A percentile compares a stretch with the other conserved stretches of the same genome.
These are phyloP conservation scores for Metopia argyrocephala DNA, from an alignment of 2,888 invertebrate genomes.

Conservation along the genomic window DNA sequence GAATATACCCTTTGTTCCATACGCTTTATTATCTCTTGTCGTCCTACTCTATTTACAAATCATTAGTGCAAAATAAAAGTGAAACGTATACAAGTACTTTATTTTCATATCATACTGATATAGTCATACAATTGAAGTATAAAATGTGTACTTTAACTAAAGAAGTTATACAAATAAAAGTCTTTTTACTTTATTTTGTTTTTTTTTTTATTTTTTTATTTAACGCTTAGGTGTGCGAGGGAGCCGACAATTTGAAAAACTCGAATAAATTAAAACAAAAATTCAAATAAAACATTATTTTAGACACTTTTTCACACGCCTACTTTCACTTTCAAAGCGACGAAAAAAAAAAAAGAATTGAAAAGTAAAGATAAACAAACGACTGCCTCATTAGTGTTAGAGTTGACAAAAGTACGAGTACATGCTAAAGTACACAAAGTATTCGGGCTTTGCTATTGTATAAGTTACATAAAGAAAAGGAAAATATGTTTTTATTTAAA, in stretches of 20 bases:
- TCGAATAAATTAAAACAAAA: conserved; percentile 27
- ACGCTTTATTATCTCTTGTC: conserved; percentile 59
- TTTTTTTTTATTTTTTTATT: neutral
- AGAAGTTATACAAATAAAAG: neutral
- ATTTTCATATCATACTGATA: neutral
- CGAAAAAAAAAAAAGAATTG: neutral
- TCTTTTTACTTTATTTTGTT: conserved; percentile 18
- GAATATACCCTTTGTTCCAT: neutral
- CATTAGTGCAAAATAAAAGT: conserved; percentile 63
- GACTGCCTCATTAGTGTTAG: conserved; percentile 58
- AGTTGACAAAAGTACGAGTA: conserved; percentile 5
- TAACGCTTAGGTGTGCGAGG: neutral
- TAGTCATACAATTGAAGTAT: too few relatives aligned
- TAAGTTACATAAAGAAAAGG: conserved; percentile 4
- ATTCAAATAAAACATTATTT: conserved; percentile 30
- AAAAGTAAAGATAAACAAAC: conserved; percentile 1
- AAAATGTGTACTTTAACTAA: neutral
- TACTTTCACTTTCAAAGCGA: conserved; percentile 51
- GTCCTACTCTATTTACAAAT: conserved; percentile 64
- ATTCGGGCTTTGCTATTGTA: neutral
- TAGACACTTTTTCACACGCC: conserved; percentile 60
- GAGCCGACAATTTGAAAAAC: neutral
- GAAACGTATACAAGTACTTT: conserved; percentile 56
- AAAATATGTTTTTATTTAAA: neutral
- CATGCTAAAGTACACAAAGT: neutral